These are phyloP conservation scores for Macquaria australasica DNA, from an alignment of 2,113 vertebrate species.

Conservation along the genomic window DNA sequence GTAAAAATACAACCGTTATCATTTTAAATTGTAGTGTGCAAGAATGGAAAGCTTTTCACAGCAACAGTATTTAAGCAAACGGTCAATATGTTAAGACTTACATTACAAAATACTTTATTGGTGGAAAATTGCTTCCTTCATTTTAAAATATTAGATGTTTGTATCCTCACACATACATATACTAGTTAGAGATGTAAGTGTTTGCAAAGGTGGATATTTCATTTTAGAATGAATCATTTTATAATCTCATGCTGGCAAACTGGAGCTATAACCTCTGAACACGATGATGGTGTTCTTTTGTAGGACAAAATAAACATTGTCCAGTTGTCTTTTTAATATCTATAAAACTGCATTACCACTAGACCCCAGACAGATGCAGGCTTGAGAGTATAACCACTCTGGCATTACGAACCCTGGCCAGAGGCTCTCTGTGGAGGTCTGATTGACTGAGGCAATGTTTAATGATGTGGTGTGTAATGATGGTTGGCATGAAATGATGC, in stretches of 20 bases:
- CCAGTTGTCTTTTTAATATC: conserved; percentile 20
- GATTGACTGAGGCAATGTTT: conserved; percentile 70
- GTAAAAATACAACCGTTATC: neutral
- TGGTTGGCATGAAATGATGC: conserved; percentile 68
- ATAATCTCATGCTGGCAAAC: neutral
- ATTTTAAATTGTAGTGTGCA: neutral
- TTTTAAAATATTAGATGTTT: neutral
- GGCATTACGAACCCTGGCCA: conserved; percentile 52
- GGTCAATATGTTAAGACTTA: neutral
- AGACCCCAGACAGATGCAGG: conserved; percentile 42
- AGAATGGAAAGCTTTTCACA: neutral
- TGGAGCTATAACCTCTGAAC: neutral
- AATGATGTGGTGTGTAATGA: conserved; percentile 72
- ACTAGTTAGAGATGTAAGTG: neutral
- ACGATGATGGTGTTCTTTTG: neutral
- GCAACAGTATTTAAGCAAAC: neutral
- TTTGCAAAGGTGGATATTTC: neutral
- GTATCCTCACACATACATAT: neutral
- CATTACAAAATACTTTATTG: neutral
- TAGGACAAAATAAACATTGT: conserved; percentile 35
- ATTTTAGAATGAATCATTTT: neutral
- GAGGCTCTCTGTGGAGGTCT: conserved; percentile 56
- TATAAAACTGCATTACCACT: conserved; percentile 12
- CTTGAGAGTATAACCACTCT: conserved; percentile 38
- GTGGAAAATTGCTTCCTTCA: neutral